Percentiles rank a stretch among this genome's conserved stretches.
Evolutionary conservation across 2,797 vertebrate species (phyloP).

Genomic region (Arrhamphus sclerolepis): DNA sequence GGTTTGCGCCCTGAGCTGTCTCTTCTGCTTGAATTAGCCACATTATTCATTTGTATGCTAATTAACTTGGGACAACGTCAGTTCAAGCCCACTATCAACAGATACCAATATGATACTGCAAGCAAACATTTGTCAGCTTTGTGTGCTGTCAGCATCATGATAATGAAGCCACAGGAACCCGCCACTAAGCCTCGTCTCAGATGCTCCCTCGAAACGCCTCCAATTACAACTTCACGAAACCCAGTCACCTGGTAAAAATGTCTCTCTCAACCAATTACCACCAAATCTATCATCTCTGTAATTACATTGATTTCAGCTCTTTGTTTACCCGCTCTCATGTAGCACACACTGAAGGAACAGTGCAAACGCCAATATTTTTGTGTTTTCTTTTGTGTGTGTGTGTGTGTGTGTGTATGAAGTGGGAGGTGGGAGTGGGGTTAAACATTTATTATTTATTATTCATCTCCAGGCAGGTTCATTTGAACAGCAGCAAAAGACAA

Average conservation of each 20-base stretch:
- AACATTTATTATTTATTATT: background rate
- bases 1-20: conserved; percentile 35
- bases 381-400: background rate
- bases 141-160: conserved; percentile 66
- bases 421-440: background rate
- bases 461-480: no score
- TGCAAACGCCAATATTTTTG: background rate
- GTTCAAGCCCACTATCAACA: conserved; percentile 66
- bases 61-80: conserved; percentile 52
- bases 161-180: conserved; percentile 67
- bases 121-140: conserved; percentile 78
- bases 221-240: conserved; percentile 69
- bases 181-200: conserved; percentile 49
- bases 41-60: conserved; percentile 76
- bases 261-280: conserved; percentile 72
- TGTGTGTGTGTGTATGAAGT: background rate
- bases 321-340: conserved; percentile 53
- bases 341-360: conserved; percentile 22
- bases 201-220: conserved; percentile 63
- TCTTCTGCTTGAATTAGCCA: conserved; percentile 63
- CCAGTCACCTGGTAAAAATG: conserved; percentile 71
- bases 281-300: conserved; percentile 64
- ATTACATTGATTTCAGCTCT: conserved; percentile 68
- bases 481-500: no score
- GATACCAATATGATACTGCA: conserved; percentile 68